Conservation (phyloP, 2,113 vertebrate species). For the Phalacrocorax aristotelis region DNA sequence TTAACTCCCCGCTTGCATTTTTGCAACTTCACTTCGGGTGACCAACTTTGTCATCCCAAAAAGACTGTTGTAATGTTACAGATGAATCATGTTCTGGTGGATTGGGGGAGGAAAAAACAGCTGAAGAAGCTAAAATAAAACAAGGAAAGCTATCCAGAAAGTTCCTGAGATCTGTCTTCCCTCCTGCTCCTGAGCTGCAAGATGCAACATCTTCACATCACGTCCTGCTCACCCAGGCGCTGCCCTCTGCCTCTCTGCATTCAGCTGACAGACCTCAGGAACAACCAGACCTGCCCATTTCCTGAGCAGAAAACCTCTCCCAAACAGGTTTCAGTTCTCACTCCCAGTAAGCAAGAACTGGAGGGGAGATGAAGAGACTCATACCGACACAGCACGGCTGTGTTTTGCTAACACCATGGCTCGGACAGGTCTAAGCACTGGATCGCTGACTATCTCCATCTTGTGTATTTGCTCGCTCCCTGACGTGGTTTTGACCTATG, state of each 20-base stretch:
- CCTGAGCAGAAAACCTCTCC: background rate
- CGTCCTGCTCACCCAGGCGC: accelerated
- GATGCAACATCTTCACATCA: background rate
- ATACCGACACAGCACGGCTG: accelerated
- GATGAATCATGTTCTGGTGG: background rate
- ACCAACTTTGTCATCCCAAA: background rate
- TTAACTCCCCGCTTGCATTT: background rate
- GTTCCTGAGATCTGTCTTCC: background rate
- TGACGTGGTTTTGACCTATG: background rate
- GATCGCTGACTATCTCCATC: background rate
- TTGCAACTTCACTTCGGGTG: background rate
- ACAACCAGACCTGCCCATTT: background rate
- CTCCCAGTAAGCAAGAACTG: background rate
- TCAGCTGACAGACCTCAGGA: background rate
- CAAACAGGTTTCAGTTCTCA: background rate
- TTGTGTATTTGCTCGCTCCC: background rate
- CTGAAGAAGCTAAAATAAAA: background rate
- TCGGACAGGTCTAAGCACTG: background rate
- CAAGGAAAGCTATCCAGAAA: background rate
- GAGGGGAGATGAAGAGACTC: background rate
- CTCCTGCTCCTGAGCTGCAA: background rate
- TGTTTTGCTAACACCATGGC: background rate
- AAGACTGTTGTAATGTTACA: background rate
- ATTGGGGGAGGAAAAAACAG: background rate
- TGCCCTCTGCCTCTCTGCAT: background rate